phyloP scores from a whole-genome alignment of 2,888 invertebrate genomes.

The Allolobophora icterica region DNA sequence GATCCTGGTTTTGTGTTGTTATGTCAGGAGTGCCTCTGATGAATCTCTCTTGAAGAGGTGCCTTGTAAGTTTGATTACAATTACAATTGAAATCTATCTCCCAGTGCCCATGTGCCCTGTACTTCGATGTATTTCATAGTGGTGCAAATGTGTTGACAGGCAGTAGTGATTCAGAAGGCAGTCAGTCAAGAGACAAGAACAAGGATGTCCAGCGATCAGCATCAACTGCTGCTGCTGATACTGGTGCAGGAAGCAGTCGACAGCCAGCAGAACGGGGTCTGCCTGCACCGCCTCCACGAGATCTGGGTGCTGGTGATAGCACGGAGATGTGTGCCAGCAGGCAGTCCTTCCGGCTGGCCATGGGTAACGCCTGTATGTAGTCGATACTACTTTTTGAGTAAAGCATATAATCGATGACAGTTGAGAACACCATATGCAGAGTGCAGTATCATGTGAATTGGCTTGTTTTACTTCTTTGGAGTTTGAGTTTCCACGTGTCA shows the following conservation, averaged over 20 bases:
- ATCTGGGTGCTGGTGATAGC: background rate
- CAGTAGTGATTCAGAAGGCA: slow-evolving; percentile 35
- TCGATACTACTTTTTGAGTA: background rate
- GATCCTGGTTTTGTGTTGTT: too few relatives aligned
- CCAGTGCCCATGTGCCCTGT: too few relatives aligned
- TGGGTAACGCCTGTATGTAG: slow-evolving; percentile 32
- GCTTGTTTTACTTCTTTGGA: too few relatives aligned
- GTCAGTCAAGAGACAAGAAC: slow-evolving; percentile 34
- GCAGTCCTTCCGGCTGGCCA: slow-evolving; percentile 31
- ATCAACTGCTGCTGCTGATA: slow-evolving; percentile 31
- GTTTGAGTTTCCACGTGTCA: background rate
- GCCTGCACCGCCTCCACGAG: slow-evolving; percentile 34
- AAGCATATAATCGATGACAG: background rate
- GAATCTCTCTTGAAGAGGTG: too few relatives aligned
- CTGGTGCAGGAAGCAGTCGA: slow-evolving; percentile 27
- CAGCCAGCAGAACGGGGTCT: slow-evolving; percentile 32
- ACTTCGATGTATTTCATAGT: background rate
- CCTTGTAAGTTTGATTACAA: too few relatives aligned
- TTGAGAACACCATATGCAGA: background rate
- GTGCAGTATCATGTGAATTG: too few relatives aligned
- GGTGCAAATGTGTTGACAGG: slow-evolving; percentile 24
- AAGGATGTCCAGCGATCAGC: background rate
- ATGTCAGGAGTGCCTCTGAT: too few relatives aligned
- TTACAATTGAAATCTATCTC: too few relatives aligned
- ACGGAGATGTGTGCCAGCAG: slow-evolving; percentile 31